Base-by-base conservation (phyloP, 2,888 invertebrate genomes). In the Amiota communis region DNA sequence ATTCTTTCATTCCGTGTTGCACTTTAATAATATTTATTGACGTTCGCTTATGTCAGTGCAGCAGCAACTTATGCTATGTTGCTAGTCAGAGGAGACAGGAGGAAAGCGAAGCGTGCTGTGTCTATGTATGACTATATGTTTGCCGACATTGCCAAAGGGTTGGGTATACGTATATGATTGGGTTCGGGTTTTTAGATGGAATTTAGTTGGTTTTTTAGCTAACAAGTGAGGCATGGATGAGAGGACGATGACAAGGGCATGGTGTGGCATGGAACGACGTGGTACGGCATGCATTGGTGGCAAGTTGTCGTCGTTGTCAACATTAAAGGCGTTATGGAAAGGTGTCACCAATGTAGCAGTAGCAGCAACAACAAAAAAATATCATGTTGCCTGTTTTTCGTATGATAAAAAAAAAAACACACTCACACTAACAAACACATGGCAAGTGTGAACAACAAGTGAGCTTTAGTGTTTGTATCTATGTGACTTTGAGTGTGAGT, bases 21-120 rank as follows among this genome's bases (percentile, higher is more conserved):
- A 68, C 23, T 68, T 68, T 68, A 36, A 68, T 53, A 68, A 68
- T 68, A 68, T 68, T 68, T 68, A 68, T 68, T 68, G 67, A 68
- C 51, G 53, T 68, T 68, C 53, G 23, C 67, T 53, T 68, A 51
- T 68, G 53, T 47, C 51, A 20, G 67, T 36, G 53, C 36, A 10
- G 53, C 36, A 10, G 57, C 17, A 13, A 15, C 15, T 57, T 57
- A 17, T 57, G 57, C n/a, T 4, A 36, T 6, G 36, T 36, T 6
- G 3, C 6, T 6, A 6, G 4, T 6, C 36, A 36, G 36, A 36
- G 6, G 36, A 36, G 36, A 6, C 6, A 36, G 36, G 36, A 36
- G 36, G 36, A 2, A 0, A 6, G 36, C 36, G 8, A 36, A 36
- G 36, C 36, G 36, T 36, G 36, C 36, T 36, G 36, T 36, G 36